These are phyloP conservation scores for Rhinoderma darwinii DNA, from an alignment of 2,113 vertebrate species.

Conservation along the genomic window DNA sequence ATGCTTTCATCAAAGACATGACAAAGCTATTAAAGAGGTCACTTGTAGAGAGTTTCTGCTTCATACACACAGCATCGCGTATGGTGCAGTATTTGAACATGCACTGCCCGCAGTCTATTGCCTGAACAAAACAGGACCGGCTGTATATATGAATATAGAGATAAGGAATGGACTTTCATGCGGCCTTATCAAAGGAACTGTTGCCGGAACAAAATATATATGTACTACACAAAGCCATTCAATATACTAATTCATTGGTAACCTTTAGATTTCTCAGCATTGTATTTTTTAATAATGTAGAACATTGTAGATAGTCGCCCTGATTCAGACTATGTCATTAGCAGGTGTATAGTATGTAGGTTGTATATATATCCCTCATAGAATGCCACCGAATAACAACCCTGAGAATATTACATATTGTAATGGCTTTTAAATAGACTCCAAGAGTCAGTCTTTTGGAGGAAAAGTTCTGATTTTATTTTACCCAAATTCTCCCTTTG, in stretches of 20 bases:
- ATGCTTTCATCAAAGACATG: constrained; percentile 17
- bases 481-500: not conserved
- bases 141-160: constrained; percentile 30
- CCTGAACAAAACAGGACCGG: constrained; percentile 15
- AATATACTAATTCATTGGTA: not conserved
- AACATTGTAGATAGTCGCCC: not conserved
- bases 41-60: constrained; percentile 11
- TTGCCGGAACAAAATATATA: constrained; percentile 4
- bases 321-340: not conserved
- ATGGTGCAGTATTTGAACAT: constrained; percentile 25
- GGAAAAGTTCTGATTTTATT: not conserved
- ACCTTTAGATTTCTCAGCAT: not conserved
- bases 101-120: constrained; percentile 11
- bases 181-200: constrained; percentile 18
- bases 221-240: not conserved
- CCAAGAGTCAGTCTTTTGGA: not conserved
- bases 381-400: too few relatives aligned
- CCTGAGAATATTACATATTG: too few relatives aligned
- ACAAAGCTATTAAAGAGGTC: constrained; percentile 28
- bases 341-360: not conserved
- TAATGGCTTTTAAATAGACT: not conserved
- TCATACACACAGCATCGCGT: constrained; percentile 1
- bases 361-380: not conserved
- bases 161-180: constrained; percentile 9
- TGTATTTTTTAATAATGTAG: not conserved